Base-by-base conservation (phyloP, 2,113 vertebrate species). In the Pelecanoides urinatrix region DNA sequence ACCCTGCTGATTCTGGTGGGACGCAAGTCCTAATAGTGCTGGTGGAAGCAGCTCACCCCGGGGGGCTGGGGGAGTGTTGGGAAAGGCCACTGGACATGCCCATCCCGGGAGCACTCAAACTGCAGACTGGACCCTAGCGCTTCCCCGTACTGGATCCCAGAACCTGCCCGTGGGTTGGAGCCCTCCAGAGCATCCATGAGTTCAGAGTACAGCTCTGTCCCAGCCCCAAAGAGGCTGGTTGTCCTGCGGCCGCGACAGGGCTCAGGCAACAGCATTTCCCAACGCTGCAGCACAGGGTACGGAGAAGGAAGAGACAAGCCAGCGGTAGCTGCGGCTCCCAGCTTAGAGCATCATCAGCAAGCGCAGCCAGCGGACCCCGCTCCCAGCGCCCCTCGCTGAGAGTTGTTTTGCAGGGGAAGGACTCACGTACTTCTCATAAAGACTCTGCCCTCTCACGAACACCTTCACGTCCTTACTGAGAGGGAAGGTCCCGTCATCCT, bases 401-500 rank as follows among this genome's bases (percentile, higher is more conserved):
- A 20, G 20, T 1, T 10, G 2, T 11, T 49, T 21, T 7, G 63
- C 61, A 11, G 13, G 36, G 42, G n/a, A 2, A 59, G 91, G 61
- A 89, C 82, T 94, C 93, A 98, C 98, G 92, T 98, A 99, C 99
- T 98, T 98, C 96, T 99, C 99, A 55, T 98, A 99, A 16, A 99
- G 91, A 18, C 96, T 97, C 96, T 99, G 98, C 58, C 99, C 99
- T 65, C 98, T 74, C 95, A 98, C 79, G 95, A 99, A 99, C 86
- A 99, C 97, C 92, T 99, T 99, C 90, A 99, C 98, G 10, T 99
- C 98, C 66, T 97, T 98, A 14, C 97, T 99, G 82, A 99, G 98
- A 2, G 98, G 98, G 96, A 99, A 98, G 38, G 99, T 99, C 32
- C 98, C 99, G 1, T 99, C 99, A 4, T 99, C 99, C 94, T 99